Evolutionary conservation across 2,797 vertebrate species (phyloP).

Genomic region (Eleutherodactylus coqui): DNA sequence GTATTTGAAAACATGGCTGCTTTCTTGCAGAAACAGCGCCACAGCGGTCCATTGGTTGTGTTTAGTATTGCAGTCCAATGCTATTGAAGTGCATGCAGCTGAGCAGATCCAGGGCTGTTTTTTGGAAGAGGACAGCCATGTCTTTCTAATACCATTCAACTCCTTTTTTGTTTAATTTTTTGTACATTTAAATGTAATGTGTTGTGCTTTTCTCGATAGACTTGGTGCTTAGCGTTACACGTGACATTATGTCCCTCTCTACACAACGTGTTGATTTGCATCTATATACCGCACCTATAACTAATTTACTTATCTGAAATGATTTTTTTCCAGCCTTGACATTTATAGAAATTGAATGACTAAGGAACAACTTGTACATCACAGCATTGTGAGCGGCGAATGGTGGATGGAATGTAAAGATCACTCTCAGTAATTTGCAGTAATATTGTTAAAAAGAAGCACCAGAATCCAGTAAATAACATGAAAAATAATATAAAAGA

Average conservation of each 20-base stretch:
- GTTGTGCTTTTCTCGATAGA: neutral
- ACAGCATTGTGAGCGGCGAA: neutral
- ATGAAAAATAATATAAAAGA: neutral
- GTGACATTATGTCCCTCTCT: slow-evolving; percentile 1
- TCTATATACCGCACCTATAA: slow-evolving; percentile 5
- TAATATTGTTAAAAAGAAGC: neutral
- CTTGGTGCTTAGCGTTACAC: neutral
- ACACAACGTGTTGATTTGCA: neutral
- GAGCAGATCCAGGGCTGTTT: too few species aligned
- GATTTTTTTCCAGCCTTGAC: slow-evolving; percentile 31
- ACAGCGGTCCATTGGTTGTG: too few species aligned
- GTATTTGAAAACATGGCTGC: too few species aligned
- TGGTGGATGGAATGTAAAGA: slow-evolving; percentile 10
- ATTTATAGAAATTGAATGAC: slow-evolving; percentile 24
- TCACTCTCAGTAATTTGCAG: neutral
- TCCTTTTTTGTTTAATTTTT: neutral
- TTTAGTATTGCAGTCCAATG: too few species aligned
- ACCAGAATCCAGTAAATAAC: neutral
- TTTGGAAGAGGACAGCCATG: neutral
- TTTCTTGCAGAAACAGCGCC: too few species aligned
- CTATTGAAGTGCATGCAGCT: too few species aligned
- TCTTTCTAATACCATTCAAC: neutral
- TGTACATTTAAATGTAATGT: too few species aligned
- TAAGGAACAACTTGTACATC: neutral
- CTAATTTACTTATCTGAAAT: slow-evolving; percentile 31